Evolutionary conservation across 1,140 invertebrate genomes (phyloP), one percentile per base, ranked within the genome.

Genomic region (Microplitis demolitor): DNA sequence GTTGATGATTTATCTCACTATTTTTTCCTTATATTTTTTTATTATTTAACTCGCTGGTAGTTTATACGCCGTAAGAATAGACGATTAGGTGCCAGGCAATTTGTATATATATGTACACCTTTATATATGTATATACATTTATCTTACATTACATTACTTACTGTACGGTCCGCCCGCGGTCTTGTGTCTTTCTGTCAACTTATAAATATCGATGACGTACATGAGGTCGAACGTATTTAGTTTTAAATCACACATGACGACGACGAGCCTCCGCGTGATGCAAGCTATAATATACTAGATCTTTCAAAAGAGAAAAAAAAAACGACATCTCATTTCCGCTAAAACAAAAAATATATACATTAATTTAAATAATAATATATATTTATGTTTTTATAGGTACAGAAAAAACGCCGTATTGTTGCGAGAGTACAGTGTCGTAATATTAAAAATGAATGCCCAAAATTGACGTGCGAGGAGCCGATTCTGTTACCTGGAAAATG

Each of bases 361-460:
- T 69, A 11, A 53, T 34, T 63, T 35, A 34, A 14, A 54, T 35
- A 51, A 16, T 71, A 16, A 60, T 31, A 37, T 34, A 50, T 56
- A 54, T 62, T 69, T 14, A 14, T 56, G 73, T 24, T 33, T 69
- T 88, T 89, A 51, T 88, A 97, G 96, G 91, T 96, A 71, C 94
- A 95, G 80, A 95, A 94, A 84, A 96, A 97, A 83, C 88, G 93
- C n/a, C 88, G 94, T 54, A 93, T 96, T 75, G 91, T 96, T 37
- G 95, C 94, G 2, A 91, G 93, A 80, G 94, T 96, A 0, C 92
- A 94, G 73, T 97, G 95, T 85, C 89, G 92, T 70, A 97, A 96
- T 81, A 95, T 97, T 75, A 96, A 96, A 85, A 94, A 94, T 81
- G 94, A 96, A 79, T 97, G 96, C 83, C 95, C 95, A 0, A 92